A percentile compares a stretch with the other conserved stretches of the same genome.
phyloP scores from a whole-genome alignment of 2,797 vertebrate genomes.

The Malurus leucopterus region DNA sequence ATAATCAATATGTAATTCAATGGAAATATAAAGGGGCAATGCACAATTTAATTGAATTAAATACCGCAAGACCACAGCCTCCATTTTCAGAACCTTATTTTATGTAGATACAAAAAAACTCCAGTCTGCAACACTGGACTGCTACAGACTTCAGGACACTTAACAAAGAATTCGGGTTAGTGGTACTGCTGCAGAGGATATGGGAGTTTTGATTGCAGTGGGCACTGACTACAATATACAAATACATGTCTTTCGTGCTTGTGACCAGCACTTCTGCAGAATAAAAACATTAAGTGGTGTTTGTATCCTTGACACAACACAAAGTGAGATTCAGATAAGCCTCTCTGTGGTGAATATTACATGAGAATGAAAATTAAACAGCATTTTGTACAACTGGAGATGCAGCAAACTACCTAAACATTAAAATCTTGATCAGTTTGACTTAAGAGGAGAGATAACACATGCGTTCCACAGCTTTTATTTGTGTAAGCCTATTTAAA shows the following conservation, averaged over 20 bases:
- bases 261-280: background rate
- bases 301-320: conserved; percentile 21
- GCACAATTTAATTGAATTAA: background rate
- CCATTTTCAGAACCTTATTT: background rate
- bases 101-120: background rate
- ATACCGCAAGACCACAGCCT: background rate
- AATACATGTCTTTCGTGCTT: background rate
- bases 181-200: background rate
- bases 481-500: background rate
- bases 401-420: background rate
- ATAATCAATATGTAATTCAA: conserved; percentile 11
- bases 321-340: conserved; percentile 11
- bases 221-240: background rate
- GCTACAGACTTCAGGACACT: background rate
- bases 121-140: background rate
- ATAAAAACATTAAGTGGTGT: conserved; percentile 8
- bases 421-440: background rate
- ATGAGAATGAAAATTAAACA: conserved; percentile 33
- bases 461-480: background rate
- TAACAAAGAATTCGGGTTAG: background rate
- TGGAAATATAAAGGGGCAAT: background rate
- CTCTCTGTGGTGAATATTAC: background rate
- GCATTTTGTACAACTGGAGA: background rate
- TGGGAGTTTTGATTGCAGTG: background rate
- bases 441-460: background rate